Evolutionary conservation across 2,888 invertebrate genomes (phyloP).

Genomic region (Carpatolechia fugitivella): DNA sequence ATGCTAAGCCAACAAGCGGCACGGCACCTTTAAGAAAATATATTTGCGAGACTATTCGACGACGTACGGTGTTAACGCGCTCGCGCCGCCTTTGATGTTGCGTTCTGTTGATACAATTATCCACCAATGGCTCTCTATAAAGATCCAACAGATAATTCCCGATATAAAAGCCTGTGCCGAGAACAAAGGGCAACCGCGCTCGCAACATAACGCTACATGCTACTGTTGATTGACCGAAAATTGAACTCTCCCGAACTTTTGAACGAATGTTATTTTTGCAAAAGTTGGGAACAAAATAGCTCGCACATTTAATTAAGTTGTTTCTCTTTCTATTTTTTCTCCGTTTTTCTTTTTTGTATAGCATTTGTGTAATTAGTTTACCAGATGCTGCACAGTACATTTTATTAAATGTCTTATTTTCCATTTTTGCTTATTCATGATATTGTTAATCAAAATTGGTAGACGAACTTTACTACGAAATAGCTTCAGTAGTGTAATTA

Average conservation of each 20-base stretch:
- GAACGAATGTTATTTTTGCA: neutral
- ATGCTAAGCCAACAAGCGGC: neutral
- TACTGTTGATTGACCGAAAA: slow-evolving; percentile 6
- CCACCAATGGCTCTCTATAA: slow-evolving; percentile 6
- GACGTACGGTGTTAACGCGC: neutral
- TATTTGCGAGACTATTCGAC: slow-evolving; percentile 5
- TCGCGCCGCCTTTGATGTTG: slow-evolving; percentile 8
- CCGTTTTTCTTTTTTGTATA: neutral
- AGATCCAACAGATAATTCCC: slow-evolving; percentile 3
- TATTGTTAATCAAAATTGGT: no score
- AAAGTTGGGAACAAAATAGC: slow-evolving; percentile 2
- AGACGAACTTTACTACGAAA: no score
- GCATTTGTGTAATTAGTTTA: neutral
- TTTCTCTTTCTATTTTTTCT: neutral
- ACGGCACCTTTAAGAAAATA: neutral
- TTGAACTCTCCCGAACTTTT: neutral
- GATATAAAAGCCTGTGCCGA: slow-evolving; percentile 2
- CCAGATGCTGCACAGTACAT: no score
- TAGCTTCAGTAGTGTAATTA: no score
- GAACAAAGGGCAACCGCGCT: slow-evolving; percentile 3
- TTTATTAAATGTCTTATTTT: no score
- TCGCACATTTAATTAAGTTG: neutral
- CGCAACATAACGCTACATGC: neutral
- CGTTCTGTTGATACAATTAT: slow-evolving; percentile 12
- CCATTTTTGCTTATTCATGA: no score